Conservation (phyloP, 2,113 vertebrate genomes). For the Lepisosteus oculatus region DNA sequence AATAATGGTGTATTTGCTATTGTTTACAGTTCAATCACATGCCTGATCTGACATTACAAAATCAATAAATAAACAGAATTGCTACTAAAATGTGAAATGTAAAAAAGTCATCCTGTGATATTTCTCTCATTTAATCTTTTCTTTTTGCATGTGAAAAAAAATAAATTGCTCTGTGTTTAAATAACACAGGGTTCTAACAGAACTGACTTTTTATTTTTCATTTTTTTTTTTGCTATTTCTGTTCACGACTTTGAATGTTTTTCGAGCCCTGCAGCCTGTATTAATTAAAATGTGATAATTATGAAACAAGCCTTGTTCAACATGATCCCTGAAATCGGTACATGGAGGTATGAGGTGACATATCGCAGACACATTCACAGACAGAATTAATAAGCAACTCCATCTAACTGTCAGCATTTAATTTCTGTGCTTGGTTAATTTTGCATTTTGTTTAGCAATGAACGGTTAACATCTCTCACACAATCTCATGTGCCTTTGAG, state of each 20-base stretch:
- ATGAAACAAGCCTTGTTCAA: slow-evolving; percentile 9
- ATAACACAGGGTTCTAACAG: background rate
- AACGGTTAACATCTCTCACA: too few relatives aligned
- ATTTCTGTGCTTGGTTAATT: too few relatives aligned
- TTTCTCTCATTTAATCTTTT: too few relatives aligned
- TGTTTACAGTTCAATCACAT: slow-evolving; percentile 63
- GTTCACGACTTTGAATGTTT: background rate
- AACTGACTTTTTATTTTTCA: slow-evolving; percentile 6
- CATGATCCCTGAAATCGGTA: background rate
- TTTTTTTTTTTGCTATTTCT: background rate
- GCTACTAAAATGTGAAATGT: too few relatives aligned
- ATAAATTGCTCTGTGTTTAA: too few relatives aligned
- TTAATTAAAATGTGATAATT: slow-evolving; percentile 27
- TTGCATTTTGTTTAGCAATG: too few relatives aligned
- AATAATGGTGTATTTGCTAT: slow-evolving; percentile 57
- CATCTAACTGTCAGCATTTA: too few relatives aligned
- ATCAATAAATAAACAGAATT: slow-evolving; percentile 33
- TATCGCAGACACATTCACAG: too few relatives aligned
- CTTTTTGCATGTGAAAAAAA: too few relatives aligned
- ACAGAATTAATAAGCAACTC: too few relatives aligned
- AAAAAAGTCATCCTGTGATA: too few relatives aligned
- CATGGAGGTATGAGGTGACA: background rate
- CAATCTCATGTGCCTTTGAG: too few relatives aligned
- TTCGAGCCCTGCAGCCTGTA: slow-evolving; percentile 9
- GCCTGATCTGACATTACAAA: slow-evolving; percentile 34